Conservation (phyloP, 2,888 invertebrate species). For the Orthosia incerta region DNA sequence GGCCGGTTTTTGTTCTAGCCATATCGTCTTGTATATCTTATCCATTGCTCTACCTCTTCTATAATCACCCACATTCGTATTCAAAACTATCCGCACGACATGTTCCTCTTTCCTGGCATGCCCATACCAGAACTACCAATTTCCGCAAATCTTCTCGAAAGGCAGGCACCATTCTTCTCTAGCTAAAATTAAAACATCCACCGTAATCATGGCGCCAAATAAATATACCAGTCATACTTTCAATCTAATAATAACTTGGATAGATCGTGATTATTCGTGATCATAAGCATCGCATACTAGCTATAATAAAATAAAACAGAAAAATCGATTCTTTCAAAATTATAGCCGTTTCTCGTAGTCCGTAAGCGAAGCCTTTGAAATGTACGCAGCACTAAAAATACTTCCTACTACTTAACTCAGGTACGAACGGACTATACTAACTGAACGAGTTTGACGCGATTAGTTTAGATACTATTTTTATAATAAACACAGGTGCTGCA, state of each 20-base stretch:
- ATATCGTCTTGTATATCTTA: neutral
- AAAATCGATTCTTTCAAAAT: slow-evolving; percentile 45
- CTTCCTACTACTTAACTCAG: slow-evolving; percentile 53
- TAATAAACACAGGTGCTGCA: slow-evolving; percentile 13
- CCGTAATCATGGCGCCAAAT: slow-evolving; percentile 39
- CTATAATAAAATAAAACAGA: slow-evolving; percentile 27
- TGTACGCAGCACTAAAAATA: slow-evolving; percentile 70
- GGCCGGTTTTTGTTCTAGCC: neutral
- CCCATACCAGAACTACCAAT: neutral
- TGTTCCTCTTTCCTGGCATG: neutral
- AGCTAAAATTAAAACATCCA: slow-evolving; percentile 21
- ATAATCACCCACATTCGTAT: too few species aligned
- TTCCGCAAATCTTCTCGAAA: neutral
- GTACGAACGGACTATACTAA: slow-evolving; percentile 31
- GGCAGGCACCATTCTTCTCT: neutral
- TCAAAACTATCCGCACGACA: neutral
- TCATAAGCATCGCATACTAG: slow-evolving; percentile 17
- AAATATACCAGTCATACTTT: slow-evolving; percentile 29
- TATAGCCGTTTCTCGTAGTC: slow-evolving; percentile 41
- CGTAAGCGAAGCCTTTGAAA: slow-evolving; percentile 72
- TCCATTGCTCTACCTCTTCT: neutral
- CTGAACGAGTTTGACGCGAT: slow-evolving; percentile 47
- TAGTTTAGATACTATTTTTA: slow-evolving; percentile 39
- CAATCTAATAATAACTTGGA: slow-evolving; percentile 41
- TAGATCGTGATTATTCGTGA: slow-evolving; percentile 40